These are phyloP conservation scores for Parazoanthus swiftii DNA, from an alignment of 92 coral and sea anemone species.

Conservation along the genomic window DNA sequence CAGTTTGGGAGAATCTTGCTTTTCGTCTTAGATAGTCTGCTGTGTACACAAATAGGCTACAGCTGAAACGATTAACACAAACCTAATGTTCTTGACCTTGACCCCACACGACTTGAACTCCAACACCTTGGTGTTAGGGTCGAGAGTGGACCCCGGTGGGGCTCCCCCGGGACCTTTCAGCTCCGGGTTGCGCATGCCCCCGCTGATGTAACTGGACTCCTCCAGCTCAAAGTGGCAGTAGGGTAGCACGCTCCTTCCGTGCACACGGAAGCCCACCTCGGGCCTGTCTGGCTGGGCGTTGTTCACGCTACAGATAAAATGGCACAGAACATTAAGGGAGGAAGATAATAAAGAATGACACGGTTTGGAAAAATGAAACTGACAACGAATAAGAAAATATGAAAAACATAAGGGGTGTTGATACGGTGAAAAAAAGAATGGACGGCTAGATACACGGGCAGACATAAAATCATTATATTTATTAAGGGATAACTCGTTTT, in stretches of 20 bases:
- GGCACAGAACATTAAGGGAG: not conserved
- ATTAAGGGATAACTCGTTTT: no score
- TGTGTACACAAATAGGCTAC: no score
- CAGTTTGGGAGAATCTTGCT: no score
- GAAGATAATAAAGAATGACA: not conserved
- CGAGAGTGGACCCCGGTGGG: conserved; percentile 98
- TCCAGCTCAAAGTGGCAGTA: conserved; percentile 97
- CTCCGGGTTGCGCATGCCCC: conserved; percentile 97
- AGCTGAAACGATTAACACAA: not conserved
- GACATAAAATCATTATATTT: no score
- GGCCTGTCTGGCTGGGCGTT: conserved; percentile 75
- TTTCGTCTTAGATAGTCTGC: no score
- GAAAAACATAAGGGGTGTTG: not conserved
- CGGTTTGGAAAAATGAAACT: not conserved
- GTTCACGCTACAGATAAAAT: conserved; percentile 53
- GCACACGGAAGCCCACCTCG: conserved; percentile 60
- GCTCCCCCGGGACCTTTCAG: conserved; percentile 95
- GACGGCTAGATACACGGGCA: no score
- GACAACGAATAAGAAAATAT: not conserved
- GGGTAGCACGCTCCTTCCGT: conserved; percentile 91
- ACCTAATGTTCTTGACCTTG: conserved; percentile 90
- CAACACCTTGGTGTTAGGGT: conserved; percentile 89
- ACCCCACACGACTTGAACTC: conserved; percentile 99
- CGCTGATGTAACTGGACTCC: conserved; percentile 93
- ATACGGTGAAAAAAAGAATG: no score